phyloP scores from a whole-genome alignment of 2,797 vertebrate genomes.

The Enteromius anoplus region DNA sequence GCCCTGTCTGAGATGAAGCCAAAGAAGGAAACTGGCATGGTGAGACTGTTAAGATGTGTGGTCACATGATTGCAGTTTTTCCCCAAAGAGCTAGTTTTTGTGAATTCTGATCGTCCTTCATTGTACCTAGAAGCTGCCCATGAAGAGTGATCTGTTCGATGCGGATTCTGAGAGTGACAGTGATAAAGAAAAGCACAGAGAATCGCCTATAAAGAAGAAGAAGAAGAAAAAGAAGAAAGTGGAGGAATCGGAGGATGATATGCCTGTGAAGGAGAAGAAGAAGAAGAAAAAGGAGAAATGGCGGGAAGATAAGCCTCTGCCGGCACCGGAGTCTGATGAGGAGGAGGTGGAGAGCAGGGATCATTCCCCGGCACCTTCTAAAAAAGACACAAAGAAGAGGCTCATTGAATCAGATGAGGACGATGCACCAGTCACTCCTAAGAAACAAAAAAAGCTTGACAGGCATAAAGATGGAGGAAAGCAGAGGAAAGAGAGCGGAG shows the following conservation, averaged over 20 bases:
- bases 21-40: constrained; percentile 84
- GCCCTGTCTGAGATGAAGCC: constrained; percentile 79
- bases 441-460: constrained; percentile 87
- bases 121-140: constrained; percentile 78
- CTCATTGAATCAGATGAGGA: constrained; percentile 77
- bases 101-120: constrained; percentile 16
- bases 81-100: background rate
- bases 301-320: constrained; percentile 84
- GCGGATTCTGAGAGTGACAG: constrained; percentile 88
- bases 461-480: constrained; percentile 77
- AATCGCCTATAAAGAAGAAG: constrained; percentile 80
- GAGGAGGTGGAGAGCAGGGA: constrained; percentile 66
- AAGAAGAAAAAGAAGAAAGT: constrained; percentile 84
- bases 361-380: constrained; percentile 44
- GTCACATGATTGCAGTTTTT: background rate
- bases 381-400: constrained; percentile 82
- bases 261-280: constrained; percentile 77
- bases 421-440: constrained; percentile 77
- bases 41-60: constrained; percentile 64
- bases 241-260: constrained; percentile 64
- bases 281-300: constrained; percentile 80
- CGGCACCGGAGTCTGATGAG: constrained; percentile 83
- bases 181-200: constrained; percentile 77
- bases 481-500: constrained; percentile 74
- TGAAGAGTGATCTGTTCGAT: constrained; percentile 88